These are phyloP conservation scores for Sigmodon hispidus DNA, from an alignment of 2,113 vertebrate genomes.

Conservation along the genomic window DNA sequence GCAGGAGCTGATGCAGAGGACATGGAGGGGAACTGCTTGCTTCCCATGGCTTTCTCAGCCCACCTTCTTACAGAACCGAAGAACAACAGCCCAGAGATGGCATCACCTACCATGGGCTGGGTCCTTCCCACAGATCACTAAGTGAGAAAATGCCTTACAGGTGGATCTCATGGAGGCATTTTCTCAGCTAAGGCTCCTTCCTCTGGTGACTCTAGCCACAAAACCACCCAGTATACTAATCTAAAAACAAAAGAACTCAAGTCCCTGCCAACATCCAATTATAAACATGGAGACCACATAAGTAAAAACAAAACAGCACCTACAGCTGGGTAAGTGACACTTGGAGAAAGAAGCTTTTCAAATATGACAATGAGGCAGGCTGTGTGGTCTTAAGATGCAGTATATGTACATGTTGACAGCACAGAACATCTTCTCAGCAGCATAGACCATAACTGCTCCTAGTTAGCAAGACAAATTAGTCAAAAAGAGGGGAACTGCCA, in stretches of 20 bases:
- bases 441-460: conserved; percentile 65
- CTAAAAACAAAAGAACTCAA: not conserved
- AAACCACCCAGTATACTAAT: not conserved
- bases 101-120: not conserved
- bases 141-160: not conserved
- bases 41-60: not conserved
- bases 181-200: not conserved
- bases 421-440: conserved; percentile 59
- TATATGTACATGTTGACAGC: conserved; percentile 56
- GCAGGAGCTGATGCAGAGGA: not conserved
- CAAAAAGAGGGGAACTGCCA: conserved; percentile 65
- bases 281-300: not conserved
- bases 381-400: conserved; percentile 45
- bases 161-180: not conserved
- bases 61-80: not conserved
- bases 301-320: not conserved
- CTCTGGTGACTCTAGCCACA: not conserved
- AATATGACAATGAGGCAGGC: conserved; percentile 53
- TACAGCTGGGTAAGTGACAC: conserved; percentile 29
- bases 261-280: not conserved
- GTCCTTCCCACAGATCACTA: not conserved
- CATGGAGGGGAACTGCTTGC: not conserved
- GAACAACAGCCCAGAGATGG: not conserved
- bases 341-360: conserved; percentile 46
- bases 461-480: conserved; percentile 79